phyloP scores from a whole-genome alignment of 1,140 invertebrate genomes.

The Tetragnatha versicolor region DNA sequence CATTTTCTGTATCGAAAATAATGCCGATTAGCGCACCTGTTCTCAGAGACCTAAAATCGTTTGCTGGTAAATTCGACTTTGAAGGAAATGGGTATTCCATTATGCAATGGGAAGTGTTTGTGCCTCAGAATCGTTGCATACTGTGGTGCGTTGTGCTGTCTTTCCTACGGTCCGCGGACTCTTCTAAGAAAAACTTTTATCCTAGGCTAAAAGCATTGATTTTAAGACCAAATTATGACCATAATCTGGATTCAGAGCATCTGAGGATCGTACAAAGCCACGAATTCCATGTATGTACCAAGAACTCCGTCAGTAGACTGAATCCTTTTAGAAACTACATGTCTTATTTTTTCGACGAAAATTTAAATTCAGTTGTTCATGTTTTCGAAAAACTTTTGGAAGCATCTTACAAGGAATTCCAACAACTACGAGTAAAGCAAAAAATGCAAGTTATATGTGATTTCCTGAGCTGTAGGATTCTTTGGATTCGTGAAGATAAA shows the following conservation, averaged over 20 bases:
- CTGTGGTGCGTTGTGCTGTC: not conserved
- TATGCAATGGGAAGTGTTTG: not conserved
- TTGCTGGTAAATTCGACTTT: not conserved
- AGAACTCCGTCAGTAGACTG: no score
- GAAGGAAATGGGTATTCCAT: not conserved
- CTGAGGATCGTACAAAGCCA: not conserved
- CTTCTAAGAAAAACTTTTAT: no score
- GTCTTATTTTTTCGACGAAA: not conserved
- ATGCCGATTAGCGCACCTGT: no score
- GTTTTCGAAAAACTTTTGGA: not conserved
- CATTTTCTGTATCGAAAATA: no score
- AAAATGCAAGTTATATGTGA: no score
- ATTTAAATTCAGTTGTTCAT: not conserved
- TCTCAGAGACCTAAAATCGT: not conserved
- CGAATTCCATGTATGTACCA: not conserved
- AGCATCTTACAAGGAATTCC: no score
- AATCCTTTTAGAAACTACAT: not conserved
- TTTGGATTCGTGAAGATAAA: no score
- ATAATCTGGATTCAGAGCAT: no score
- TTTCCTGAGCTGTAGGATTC: no score
- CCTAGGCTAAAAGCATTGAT: no score
- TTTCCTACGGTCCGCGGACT: not conserved
- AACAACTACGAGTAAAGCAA: no score
- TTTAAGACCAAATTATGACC: no score
- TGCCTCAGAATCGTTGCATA: not conserved